Conservation (phyloP, 2,113 vertebrate species). For the Lates calcarifer region DNA sequence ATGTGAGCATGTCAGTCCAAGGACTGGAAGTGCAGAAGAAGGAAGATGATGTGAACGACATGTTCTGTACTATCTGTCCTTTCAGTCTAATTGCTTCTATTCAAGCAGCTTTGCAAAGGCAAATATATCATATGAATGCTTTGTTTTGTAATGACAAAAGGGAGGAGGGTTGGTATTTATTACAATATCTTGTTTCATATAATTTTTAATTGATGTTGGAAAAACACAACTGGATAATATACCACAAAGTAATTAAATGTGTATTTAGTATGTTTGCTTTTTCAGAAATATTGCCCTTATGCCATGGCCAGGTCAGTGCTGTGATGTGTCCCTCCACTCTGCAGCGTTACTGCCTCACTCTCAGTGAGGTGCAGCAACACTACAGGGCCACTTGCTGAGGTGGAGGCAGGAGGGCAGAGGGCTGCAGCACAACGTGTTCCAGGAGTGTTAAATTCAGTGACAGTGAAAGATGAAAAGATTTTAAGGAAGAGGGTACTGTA, state of each 20-base stretch:
- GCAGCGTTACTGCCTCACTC: constrained; percentile 45
- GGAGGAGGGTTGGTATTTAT: not conserved
- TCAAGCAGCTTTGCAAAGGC: constrained; percentile 31
- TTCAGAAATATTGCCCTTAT: not conserved
- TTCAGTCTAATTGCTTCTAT: constrained; percentile 26
- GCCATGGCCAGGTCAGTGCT: constrained; percentile 8
- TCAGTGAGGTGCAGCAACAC: constrained; percentile 58
- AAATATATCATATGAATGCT: constrained; percentile 11
- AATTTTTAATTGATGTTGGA: not conserved
- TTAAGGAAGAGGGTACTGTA: constrained; percentile 11
- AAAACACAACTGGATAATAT: constrained; percentile 5
- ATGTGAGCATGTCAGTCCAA: not conserved
- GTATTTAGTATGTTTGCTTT: constrained; percentile 30
- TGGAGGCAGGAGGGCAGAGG: constrained; percentile 51
- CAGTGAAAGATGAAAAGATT: constrained; percentile 12
- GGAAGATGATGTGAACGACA: constrained; percentile 24
- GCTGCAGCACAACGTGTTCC: constrained; percentile 40
- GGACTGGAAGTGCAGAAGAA: constrained; percentile 5
- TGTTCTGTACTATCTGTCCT: constrained; percentile 28
- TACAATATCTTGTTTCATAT: not conserved
- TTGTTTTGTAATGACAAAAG: not conserved
- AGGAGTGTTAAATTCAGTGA: constrained; percentile 25
- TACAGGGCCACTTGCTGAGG: constrained; percentile 52
- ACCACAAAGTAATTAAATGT: not conserved
- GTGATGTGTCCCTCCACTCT: constrained; percentile 53